These are phyloP conservation scores for Desmophyllum pertusum DNA, from an alignment of 92 coral and sea anemone genomes.

Conservation along the genomic window DNA sequence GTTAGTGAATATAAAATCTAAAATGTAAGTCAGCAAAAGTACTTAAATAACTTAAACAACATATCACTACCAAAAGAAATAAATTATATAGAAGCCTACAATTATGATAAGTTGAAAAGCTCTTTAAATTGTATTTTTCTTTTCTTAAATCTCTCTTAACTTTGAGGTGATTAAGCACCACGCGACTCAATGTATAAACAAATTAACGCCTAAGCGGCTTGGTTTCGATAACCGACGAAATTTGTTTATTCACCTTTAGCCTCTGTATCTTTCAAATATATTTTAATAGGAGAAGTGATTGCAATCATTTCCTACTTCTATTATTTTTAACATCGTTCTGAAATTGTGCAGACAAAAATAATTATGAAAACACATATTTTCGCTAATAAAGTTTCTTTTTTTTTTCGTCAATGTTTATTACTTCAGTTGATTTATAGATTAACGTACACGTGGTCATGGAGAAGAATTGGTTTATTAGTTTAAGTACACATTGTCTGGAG, in stretches of 20 bases:
- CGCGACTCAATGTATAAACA: neutral
- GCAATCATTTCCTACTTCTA: neutral
- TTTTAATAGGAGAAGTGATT: neutral
- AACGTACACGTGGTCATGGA: neutral
- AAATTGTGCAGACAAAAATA: neutral
- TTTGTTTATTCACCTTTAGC: slow-evolving; percentile 36
- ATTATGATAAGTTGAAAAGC: neutral
- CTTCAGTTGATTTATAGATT: too few species aligned
- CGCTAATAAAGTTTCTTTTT: neutral
- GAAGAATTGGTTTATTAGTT: neutral
- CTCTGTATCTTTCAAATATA: neutral
- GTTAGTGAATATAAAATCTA: neutral
- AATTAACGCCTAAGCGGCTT: neutral
- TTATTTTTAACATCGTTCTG: slow-evolving; percentile 9
- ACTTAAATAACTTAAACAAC: neutral
- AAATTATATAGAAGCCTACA: neutral
- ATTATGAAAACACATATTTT: neutral
- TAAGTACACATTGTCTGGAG: neutral
- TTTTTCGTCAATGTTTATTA: neutral
- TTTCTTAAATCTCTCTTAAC: neutral
- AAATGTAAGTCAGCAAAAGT: neutral
- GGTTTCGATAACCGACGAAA: slow-evolving; percentile 1
- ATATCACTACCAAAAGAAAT: neutral
- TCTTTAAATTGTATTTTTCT: neutral
- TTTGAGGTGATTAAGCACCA: neutral